Base-by-base conservation (phyloP, 2,888 invertebrate genomes). In the Prosapia bicincta region DNA sequence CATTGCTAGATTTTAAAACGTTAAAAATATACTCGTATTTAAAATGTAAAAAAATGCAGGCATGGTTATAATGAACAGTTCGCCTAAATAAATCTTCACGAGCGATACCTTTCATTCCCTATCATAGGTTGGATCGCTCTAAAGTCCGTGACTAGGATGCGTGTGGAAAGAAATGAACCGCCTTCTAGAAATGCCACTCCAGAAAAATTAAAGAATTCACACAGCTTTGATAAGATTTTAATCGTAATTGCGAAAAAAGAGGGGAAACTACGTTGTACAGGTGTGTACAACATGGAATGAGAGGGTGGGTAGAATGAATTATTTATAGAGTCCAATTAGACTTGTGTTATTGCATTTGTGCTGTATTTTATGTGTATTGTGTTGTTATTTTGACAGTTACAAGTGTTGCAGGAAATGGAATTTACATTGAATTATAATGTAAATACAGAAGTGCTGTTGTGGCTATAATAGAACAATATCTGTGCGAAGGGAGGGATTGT, bases 151-250 rank as follows among this genome's bases (percentile, higher is more conserved):
- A 54, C 54, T 20, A 9, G 20, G 54, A 54, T 54, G 54, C 54
- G 54, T 54, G 54, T 13, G 13, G 38, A 54, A 54, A 54, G 20
- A 9, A 20, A n/a, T 5, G 13, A 54, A 5, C 54, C 54, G 54
- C 54, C 54, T 54, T 54, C 20, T 20, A 54, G 54, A 54, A 54
- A 54, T 54, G 54, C 54, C 54, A 54, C 54, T 54, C 54, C 54
- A 54, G 54, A 54, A 54, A 54, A 54, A 54, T 54, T 54, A 54
- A 54, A 54, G 54, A 54, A 54, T 54, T 54, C 54, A 54, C 54
- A 54, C 54, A 54, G 13, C 10, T 54, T 54, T 54, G 54, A 20
- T 54, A 54, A 54, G 54, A 54, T 38, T 38, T 38, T 38, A 38
- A 38, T 38, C 38, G 38, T 38, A 38, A 38, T 20, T 54, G 54